These are phyloP conservation scores for Drosophila sp. DNA, from an alignment of 1,140 invertebrate species.

Conservation along the genomic window DNA sequence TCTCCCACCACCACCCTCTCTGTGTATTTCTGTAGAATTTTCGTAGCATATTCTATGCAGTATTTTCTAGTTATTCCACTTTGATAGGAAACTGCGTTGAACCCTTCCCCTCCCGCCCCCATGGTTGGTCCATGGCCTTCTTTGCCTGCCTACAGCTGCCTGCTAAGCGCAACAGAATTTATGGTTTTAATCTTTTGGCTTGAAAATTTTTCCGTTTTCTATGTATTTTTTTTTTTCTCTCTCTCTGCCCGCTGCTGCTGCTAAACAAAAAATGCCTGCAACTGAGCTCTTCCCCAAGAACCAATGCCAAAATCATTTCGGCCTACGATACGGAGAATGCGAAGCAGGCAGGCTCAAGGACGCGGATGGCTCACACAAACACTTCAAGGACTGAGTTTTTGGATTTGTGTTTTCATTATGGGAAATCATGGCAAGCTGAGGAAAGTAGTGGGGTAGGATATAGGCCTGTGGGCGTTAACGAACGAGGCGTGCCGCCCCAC, in stretches of 20 bases:
- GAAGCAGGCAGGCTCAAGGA: constrained; percentile 73
- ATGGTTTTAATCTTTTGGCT: constrained; percentile 77
- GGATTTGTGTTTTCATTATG: constrained; percentile 75
- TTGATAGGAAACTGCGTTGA: constrained; percentile 16
- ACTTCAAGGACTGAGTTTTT: constrained; percentile 65
- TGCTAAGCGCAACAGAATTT: constrained; percentile 63
- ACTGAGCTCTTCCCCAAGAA: constrained; percentile 27
- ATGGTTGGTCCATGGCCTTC: constrained; percentile 4
- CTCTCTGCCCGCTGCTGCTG: constrained; percentile 23
- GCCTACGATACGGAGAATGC: constrained; percentile 43
- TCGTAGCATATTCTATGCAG: constrained; percentile 31
- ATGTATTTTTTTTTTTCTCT: background rate
- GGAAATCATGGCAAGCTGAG: constrained; percentile 29
- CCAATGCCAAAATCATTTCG: constrained; percentile 43
- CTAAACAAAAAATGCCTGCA: constrained; percentile 48
- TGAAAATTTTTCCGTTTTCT: constrained; percentile 51
- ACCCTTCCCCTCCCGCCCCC: constrained; percentile 2
- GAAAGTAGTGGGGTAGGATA: background rate
- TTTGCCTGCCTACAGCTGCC: background rate
- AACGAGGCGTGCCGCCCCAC: constrained; percentile 42
- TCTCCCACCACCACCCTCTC: background rate
- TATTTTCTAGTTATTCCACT: constrained; percentile 13
- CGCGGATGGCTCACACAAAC: constrained; percentile 37
- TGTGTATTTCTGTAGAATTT: constrained; percentile 12
- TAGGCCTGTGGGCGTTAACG: constrained; percentile 49